Conservation (phyloP, 2,888 invertebrate genomes). For the Crossocerus cetratus region DNA sequence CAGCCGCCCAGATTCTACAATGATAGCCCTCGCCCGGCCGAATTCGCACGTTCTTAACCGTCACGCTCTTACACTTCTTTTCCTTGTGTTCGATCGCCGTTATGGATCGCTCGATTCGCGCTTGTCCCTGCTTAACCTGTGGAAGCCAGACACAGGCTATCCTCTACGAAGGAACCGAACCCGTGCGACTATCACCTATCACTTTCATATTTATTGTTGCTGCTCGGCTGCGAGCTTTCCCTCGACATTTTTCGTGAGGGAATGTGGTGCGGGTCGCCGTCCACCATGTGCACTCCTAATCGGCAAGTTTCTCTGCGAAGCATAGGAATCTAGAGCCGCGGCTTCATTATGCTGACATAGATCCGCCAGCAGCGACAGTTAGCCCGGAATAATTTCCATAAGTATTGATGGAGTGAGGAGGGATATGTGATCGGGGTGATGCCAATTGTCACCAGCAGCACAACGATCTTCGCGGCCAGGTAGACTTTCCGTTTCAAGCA, state of each 20-base stretch:
- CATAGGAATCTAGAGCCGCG: too few species aligned
- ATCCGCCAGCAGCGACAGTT: too few species aligned
- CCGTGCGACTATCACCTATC: background rate
- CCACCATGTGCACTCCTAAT: too few species aligned
- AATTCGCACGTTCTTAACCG: background rate
- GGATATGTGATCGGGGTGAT: background rate
- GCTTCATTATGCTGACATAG: too few species aligned
- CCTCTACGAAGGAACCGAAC: background rate
- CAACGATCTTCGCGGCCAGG: constrained; percentile 27
- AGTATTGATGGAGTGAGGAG: background rate
- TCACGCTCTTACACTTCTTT: background rate
- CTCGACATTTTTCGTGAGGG: background rate
- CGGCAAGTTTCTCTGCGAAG: too few species aligned
- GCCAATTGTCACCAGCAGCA: background rate
- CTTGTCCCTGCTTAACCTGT: background rate
- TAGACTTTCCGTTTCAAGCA: constrained; percentile 63
- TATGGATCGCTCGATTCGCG: too few species aligned
- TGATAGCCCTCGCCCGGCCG: background rate
- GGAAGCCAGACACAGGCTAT: background rate
- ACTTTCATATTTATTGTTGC: constrained; percentile 3
- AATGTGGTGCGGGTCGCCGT: background rate
- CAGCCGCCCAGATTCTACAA: background rate
- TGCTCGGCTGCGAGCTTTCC: background rate
- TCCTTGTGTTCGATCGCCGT: background rate
- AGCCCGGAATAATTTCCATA: too few species aligned